A percentile compares a stretch with the other conserved stretches of the same genome.
Conservation (phyloP, 2,797 vertebrate genomes). For the Aeoliscus strigatus region DNA sequence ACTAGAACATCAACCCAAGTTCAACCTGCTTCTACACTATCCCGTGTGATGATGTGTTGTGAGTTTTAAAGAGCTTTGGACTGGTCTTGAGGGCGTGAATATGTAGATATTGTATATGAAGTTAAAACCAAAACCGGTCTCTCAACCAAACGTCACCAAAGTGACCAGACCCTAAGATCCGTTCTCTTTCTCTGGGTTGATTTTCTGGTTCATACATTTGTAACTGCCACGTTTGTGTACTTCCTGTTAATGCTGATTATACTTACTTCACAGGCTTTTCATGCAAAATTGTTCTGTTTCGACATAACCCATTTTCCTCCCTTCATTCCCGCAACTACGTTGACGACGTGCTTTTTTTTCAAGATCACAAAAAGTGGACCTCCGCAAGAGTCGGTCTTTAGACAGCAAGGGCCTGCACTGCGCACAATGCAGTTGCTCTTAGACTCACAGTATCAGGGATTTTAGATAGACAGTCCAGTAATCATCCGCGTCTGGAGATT, state of each 20-base stretch:
- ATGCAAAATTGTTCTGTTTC: constrained; percentile 65
- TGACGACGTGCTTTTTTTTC: constrained; percentile 72
- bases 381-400: constrained; percentile 67
- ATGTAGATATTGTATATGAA: background rate
- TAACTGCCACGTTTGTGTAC: constrained; percentile 30
- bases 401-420: constrained; percentile 85
- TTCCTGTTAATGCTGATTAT: constrained; percentile 56
- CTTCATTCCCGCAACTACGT: constrained; percentile 76
- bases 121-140: background rate
- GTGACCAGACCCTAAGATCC: background rate
- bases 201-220: constrained; percentile 31
- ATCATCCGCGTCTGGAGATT: constrained; percentile 39
- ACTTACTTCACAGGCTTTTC: constrained; percentile 61
- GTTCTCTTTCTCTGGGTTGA: constrained; percentile 32
- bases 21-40: background rate
- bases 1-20: constrained; percentile 42
- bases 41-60: constrained; percentile 1
- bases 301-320: constrained; percentile 80
- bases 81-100: too few relatives aligned
- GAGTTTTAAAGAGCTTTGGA: background rate
- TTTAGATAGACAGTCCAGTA: constrained; percentile 79
- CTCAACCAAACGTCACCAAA: constrained; percentile 4
- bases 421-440: constrained; percentile 92
- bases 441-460: constrained; percentile 84
- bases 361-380: constrained; percentile 72